Percentiles rank a stretch among this genome's conserved stretches.
Evolutionary conservation across 2,888 invertebrate species (phyloP).

Genomic region (Macropis europaea): DNA sequence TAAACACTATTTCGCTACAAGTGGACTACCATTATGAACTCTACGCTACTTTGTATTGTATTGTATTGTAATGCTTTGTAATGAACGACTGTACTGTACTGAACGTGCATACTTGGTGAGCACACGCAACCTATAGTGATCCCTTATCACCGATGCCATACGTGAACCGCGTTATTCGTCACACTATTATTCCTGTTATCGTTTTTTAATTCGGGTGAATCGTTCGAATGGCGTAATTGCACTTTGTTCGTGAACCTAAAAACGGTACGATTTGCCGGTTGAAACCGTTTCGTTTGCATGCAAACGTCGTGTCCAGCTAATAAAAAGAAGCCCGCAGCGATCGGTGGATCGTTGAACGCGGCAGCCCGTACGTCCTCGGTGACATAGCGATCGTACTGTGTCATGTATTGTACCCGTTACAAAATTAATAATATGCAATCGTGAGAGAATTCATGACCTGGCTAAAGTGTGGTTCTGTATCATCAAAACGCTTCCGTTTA

Average conservation of each 20-base stretch:
- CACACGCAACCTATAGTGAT: conserved; percentile 69
- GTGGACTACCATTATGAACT: conserved; percentile 78
- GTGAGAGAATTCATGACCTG: conserved; percentile 72
- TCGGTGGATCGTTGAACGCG: background rate
- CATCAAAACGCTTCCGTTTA: conserved; percentile 66
- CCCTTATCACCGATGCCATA: conserved; percentile 55
- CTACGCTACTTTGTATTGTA: conserved; percentile 76
- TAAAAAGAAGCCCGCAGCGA: background rate
- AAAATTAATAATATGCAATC: conserved; percentile 68
- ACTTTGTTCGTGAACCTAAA: too few species aligned
- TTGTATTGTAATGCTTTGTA: conserved; percentile 74
- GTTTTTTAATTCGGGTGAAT: background rate
- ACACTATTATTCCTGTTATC: background rate
- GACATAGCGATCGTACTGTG: conserved; percentile 53
- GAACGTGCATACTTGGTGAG: conserved; percentile 68
- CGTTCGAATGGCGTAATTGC: too few species aligned
- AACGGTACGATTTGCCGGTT: too few species aligned
- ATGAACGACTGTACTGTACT: conserved; percentile 71
- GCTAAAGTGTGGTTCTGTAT: conserved; percentile 69
- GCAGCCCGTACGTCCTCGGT: conserved; percentile 32
- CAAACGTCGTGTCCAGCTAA: background rate
- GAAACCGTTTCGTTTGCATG: conserved; percentile 2
- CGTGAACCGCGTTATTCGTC: conserved; percentile 31
- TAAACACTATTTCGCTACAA: conserved; percentile 78
- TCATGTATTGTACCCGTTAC: conserved; percentile 65